Base-by-base conservation (phyloP, 2,797 vertebrate genomes). In the Champsocephalus esox region DNA sequence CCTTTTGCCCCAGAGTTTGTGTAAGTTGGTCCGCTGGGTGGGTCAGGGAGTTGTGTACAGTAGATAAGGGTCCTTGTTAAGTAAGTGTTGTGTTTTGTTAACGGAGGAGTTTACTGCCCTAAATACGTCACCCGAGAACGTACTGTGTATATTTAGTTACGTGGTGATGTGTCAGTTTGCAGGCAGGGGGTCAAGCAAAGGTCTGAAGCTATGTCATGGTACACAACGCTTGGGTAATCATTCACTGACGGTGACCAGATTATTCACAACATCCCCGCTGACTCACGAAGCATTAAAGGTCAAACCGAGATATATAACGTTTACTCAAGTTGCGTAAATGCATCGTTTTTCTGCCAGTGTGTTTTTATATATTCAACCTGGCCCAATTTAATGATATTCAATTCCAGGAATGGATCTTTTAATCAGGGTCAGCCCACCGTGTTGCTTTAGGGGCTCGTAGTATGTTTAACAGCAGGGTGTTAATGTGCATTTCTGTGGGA, bases 41-140 rank as follows among this genome's bases (percentile, higher is more conserved):
- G 57, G 81, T 65, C 67, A 32, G 60, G 21, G 32, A 58, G 43
- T 46, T 48, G 43, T 41, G 49, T 28, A 28, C 28, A 4, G 28
- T 24, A 77, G 86, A 88, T 90, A 89, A 82, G 80, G 67, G 21
- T 50, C 50, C 60, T 69, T 80, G 81, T 82, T 67, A 60, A 80
- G 68, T 79, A 69, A 80, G 74, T 28, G 52, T 9, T 66, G 12
- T 3, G 70, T 73, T 80, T 63, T 48, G 38, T 34, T 5, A 4
- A n/a, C n/a, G 21, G 2, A 12, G n/a, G 3, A 54, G 43, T 66
- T 80, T 71, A 28, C 19, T 57, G 24, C 44, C 14, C 6, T 54
- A 28, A 61, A 58, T 54, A 19, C 43, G 5, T 73, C 10, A 44
- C 6, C 44, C 45, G 14, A 71, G 50, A 51, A 63, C 41, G 49